Percentiles rank a stretch among this genome's conserved stretches.
These are phyloP conservation scores for Conger conger DNA, from an alignment of 2,113 vertebrate genomes.

Conservation along the genomic window DNA sequence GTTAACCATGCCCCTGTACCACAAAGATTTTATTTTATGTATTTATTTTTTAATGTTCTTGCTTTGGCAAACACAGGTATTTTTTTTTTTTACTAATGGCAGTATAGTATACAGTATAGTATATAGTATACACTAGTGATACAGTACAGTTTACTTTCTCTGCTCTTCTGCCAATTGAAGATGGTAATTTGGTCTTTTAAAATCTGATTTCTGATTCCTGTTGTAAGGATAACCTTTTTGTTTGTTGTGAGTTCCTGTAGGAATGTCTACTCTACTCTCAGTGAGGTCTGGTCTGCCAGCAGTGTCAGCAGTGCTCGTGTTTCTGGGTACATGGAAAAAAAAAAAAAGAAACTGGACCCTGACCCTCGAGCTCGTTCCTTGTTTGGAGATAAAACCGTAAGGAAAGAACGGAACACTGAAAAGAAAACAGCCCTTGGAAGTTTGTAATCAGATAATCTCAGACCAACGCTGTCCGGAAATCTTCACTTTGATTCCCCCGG, in stretches of 20 bases:
- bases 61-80: not conserved
- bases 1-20: not conserved
- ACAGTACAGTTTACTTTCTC: not conserved
- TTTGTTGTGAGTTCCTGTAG: not conserved
- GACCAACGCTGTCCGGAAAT: slow-evolving; percentile 65
- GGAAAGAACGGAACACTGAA: slow-evolving; percentile 44
- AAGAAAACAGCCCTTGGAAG: slow-evolving; percentile 59
- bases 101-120: too few species aligned
- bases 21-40: not conserved
- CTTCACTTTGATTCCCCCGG: slow-evolving; percentile 64
- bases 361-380: not conserved
- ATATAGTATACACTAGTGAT: too few species aligned
- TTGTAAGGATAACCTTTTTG: not conserved
- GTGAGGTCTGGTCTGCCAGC: not conserved
- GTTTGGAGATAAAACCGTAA: not conserved
- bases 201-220: not conserved
- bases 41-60: not conserved
- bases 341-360: too few species aligned
- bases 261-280: not conserved
- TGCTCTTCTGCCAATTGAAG: not conserved
- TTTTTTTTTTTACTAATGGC: too few species aligned
- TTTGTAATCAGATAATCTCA: slow-evolving; percentile 73
- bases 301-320: not conserved
- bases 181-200: not conserved
- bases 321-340: slow-evolving; percentile 6